Evolutionary conservation across 2,797 vertebrate species (phyloP).

Genomic region (Mormyrus proboscirostris): DNA sequence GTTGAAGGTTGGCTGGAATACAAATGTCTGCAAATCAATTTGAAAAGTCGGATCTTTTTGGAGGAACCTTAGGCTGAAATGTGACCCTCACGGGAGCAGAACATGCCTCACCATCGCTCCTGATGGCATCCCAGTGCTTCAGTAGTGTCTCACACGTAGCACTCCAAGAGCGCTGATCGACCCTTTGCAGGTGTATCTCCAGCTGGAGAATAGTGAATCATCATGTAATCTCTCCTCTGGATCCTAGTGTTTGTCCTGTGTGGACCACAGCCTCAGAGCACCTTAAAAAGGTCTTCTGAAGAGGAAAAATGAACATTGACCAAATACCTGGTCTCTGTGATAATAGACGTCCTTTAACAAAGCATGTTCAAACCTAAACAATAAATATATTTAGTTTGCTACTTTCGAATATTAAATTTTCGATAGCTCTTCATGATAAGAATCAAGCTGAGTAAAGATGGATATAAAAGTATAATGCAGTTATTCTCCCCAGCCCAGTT

Average conservation of each 20-base stretch:
- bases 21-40: neutral
- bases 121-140: slow-evolving; percentile 26
- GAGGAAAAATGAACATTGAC: neutral
- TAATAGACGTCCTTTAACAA: neutral
- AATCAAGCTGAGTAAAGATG: neutral
- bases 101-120: neutral
- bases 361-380: neutral
- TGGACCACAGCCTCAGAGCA: neutral
- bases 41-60: neutral
- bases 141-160: slow-evolving; percentile 29
- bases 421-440: neutral
- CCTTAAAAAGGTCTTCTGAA: neutral
- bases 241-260: neutral
- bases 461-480: neutral
- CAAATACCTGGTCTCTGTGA: neutral
- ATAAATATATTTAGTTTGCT: neutral
- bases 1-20: neutral
- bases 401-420: neutral
- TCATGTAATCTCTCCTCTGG: neutral
- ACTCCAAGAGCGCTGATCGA: slow-evolving; percentile 26
- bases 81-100: neutral
- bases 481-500: neutral
- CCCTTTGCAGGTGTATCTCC: slow-evolving; percentile 36
- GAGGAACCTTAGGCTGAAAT: neutral
- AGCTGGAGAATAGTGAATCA: slow-evolving; percentile 34